Base-by-base conservation (phyloP, 2,888 invertebrate species). In the Coleophora flavipennella region DNA sequence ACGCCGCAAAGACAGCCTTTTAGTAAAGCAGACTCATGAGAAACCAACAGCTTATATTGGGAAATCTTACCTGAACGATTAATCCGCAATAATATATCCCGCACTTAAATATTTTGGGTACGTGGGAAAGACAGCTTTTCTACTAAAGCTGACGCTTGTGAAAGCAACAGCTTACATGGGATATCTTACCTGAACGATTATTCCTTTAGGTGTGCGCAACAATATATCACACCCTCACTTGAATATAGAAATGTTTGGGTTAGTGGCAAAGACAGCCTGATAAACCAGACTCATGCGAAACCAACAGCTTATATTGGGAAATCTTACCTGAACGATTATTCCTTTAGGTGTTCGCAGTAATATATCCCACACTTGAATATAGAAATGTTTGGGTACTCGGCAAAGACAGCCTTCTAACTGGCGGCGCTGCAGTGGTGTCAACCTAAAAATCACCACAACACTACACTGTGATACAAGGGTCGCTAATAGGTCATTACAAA, bases 151-250 rank as follows among this genome's bases (percentile, higher is more conserved):
- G n/a, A n/a, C n/a, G n/a, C n/a, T n/a, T n/a, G n/a, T n/a, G n/a
- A n/a, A n/a, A n/a, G n/a, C n/a, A n/a, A n/a, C n/a, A n/a, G n/a
- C n/a, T n/a, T n/a, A n/a, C n/a, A n/a, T n/a, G n/a, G n/a, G n/a
- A n/a, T n/a, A n/a, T n/a, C n/a, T 39, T 57, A 85, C 85, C 62
- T 89, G 92, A 1, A 98, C 93, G 46, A 90, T 88, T 41, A 99
- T 92, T 28, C 99, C 99, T 58, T 92, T 90, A 0, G 96, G 93
- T 0, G 97, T 96, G 45, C 95, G 89, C 45, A 92, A 86, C 49
- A 99, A 84, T 42, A 99, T 94, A 68, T 96, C 94, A 98, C 99
- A 99, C n/a, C n/a, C n/a, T n/a, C 1, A 99, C 96, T 76, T 94
- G 91, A 59, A 94, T 92, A 66, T 99, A 99, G 80, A 99, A 99